Evolutionary conservation across 1,140 invertebrate genomes (phyloP), one percentile per base, ranked within the genome.

Genomic region (Hestina assimilis): DNA sequence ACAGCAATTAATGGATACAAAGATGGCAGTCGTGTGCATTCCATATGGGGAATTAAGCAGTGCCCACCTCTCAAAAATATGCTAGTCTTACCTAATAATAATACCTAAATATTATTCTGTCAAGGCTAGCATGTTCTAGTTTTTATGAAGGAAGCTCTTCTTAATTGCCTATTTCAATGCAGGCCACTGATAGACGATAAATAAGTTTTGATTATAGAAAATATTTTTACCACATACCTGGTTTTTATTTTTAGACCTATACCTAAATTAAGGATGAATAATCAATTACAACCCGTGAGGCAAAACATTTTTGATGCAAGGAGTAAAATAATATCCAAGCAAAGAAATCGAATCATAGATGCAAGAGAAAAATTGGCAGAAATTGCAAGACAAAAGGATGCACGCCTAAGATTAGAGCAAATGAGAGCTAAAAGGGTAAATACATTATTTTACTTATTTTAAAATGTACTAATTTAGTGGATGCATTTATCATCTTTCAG

Each of bases 281-380:
- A 56, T 42, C 54, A 67, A 43, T 20, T 41, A 8, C 51, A 50
- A 42, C 40, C 46, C 40, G 45, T 57, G 19, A 75, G 72, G 48
- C 3, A 52, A 35, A 61, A 59, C 47, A 57, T 81, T 11, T 24
- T 68, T 21, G 93, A 94, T 90, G 93, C 93, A 15, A 82, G 93
- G 50, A 89, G 92, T 56, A 92, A 92, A 83, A 93, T 94, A 46
- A 92, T 93, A 63, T 91, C 91, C 35, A 93, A 93, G 58, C 93
- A 93, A 63, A 85, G 92, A 21, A 89, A 89, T 35, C 91, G 92
- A 58, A 87, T 94, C 24, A 90, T 87, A 3, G 93, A 94, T 88
- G 93, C 93, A 1, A 79, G 93, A 55, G 93, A 93, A 64, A 93
- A 92, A 70, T 77, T 94, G 19, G 91, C 90, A 14, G 89, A 92